A percentile compares a stretch with the other conserved stretches of the same genome.
phyloP scores from a whole-genome alignment of 2,113 vertebrate genomes.

The Sinocyclocheilus maitianheensis region DNA sequence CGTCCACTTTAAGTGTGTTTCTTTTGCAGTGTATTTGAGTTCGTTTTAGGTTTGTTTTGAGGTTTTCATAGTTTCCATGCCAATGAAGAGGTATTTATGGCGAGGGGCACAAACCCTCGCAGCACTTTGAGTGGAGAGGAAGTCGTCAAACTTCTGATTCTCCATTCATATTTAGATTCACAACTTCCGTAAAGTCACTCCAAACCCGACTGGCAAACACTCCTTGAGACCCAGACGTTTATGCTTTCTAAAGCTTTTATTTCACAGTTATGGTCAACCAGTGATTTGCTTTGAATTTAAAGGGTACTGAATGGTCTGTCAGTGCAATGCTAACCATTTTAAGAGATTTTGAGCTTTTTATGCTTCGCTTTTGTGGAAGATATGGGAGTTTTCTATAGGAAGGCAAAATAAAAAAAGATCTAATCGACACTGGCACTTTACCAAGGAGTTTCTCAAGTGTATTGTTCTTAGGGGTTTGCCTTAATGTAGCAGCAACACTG shows the following conservation, averaged over 20 bases:
- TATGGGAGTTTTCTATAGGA: conserved; percentile 46
- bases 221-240: conserved; percentile 41
- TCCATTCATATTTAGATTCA: conserved; percentile 19
- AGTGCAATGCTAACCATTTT: conserved; percentile 75
- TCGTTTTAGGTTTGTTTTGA: conserved; percentile 28
- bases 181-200: conserved; percentile 26
- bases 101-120: conserved; percentile 50
- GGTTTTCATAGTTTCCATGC: conserved; percentile 42
- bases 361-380: conserved; percentile 58
- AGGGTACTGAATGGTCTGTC: conserved; percentile 80
- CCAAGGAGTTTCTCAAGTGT: conserved; percentile 80
- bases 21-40: conserved; percentile 56
- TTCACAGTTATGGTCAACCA: conserved; percentile 70
- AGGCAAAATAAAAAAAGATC: conserved; percentile 42
- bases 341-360: conserved; percentile 76
- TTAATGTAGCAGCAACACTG: conserved; percentile 98
- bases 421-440: conserved; percentile 94
- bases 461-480: conserved; percentile 85
- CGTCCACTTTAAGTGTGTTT: conserved; percentile 17
- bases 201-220: conserved; percentile 3
- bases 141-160: conserved; percentile 7
- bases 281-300: conserved; percentile 63
- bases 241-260: conserved; percentile 52
- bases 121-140: conserved; percentile 41
- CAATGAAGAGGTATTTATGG: conserved; percentile 58